Conservation (phyloP, 2,113 vertebrate genomes). For the Theristicus caerulescens region DNA sequence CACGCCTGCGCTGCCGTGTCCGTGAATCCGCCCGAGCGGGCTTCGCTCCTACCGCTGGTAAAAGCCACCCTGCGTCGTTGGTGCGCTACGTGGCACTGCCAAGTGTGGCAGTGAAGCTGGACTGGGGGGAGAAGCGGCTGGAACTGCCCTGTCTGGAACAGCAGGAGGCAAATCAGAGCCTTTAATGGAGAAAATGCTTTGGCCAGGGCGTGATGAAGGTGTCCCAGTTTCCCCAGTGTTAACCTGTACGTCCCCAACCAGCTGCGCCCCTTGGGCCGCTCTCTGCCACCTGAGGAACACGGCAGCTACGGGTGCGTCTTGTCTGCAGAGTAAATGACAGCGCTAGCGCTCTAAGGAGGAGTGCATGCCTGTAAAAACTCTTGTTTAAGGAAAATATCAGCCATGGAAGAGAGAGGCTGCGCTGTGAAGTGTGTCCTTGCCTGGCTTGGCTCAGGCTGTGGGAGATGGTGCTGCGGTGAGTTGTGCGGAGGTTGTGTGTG, state of each 20-base stretch:
- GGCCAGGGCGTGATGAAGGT: neutral
- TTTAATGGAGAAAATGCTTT: neutral
- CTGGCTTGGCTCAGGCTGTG: neutral
- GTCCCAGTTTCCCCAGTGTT: neutral
- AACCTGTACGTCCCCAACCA: neutral
- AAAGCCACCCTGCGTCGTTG: accelerated
- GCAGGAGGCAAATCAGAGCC: neutral
- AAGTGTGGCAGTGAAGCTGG: too few species aligned
- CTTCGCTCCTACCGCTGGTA: neutral
- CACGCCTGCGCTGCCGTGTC: accelerated
- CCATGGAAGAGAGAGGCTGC: neutral
- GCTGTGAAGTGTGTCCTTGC: accelerated
- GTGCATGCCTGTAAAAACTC: neutral
- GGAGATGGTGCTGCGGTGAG: neutral
- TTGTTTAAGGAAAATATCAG: neutral
- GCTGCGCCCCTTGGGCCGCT: neutral
- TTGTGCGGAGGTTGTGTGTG: neutral
- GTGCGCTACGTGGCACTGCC: accelerated
- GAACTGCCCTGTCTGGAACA: neutral
- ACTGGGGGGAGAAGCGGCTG: neutral
- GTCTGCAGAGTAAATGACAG: neutral
- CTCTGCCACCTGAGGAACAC: neutral
- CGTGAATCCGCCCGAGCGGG: neutral
- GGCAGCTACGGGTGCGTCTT: neutral
- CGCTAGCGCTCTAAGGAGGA: neutral